Conservation (phyloP, 2,113 vertebrate species). For the Astur gentilis region DNA sequence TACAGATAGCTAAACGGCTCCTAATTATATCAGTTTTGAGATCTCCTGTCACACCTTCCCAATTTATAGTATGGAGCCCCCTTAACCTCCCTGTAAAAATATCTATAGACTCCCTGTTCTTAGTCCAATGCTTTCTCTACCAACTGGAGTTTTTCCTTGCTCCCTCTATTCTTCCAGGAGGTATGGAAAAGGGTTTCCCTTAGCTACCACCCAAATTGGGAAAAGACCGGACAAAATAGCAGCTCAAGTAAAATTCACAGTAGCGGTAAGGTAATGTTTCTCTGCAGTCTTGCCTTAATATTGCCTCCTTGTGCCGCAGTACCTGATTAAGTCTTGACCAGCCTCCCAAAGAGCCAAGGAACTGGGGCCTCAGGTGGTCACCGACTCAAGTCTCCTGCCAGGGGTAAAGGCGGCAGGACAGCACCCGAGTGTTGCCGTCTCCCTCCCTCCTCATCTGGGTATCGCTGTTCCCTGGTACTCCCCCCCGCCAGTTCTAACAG, state of each 20-base stretch:
- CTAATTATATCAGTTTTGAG: neutral
- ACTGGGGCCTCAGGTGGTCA: neutral
- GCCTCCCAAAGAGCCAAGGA: neutral
- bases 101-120: neutral
- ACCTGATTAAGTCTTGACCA: neutral
- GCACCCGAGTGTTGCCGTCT: neutral
- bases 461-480: neutral
- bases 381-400: neutral
- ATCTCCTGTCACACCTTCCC: neutral
- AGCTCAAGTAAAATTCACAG: neutral
- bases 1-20: conserved; percentile 19
- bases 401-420: neutral
- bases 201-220: neutral
- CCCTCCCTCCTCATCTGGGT: neutral
- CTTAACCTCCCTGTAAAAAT: neutral
- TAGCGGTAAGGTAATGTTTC: neutral
- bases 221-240: neutral
- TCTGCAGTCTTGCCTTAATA: neutral
- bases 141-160: neutral
- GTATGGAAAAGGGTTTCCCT: neutral
- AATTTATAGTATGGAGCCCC: neutral
- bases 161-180: neutral
- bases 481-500: neutral
- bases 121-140: neutral
- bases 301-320: neutral